Evolutionary conservation across 1,140 invertebrate species (phyloP), one percentile per base, ranked within the genome.

Genomic region (Drosophila leontia): DNA sequence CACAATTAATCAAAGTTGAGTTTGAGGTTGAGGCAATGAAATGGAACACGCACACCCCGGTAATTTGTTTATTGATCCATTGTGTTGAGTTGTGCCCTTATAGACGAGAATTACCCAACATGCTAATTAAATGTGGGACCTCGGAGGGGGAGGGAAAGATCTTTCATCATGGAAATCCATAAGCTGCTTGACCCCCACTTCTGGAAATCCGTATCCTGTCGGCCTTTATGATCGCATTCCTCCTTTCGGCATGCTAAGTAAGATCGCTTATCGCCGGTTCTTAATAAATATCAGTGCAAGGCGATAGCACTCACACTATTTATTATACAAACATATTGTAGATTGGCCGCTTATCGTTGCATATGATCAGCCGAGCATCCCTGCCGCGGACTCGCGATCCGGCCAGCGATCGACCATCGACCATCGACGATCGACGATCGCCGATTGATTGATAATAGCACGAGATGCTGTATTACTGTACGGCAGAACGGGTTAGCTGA

Each of bases 401-500:
- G 29, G 34, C 34, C 79, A 74, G 59, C 80, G 75, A 75, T 76
- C 80, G 65, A 65, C 56, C 58, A 68, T 68, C 64, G 63, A 15
- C 75, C 62, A 76, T 63, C 61, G 70, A 55, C 78, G 78, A 83
- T 80, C 81, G 75, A 32, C 82, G 78, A 85, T 86, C 82, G 75
- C 48, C 81, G 85, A 90, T 91, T 91, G 86, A 90, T 90, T 85
- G 86, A 90, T 90, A 91, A 91, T 91, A 87, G 86, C 87, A 90
- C 78, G 87, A 88, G 78, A 90, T 82, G 86, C 77, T 78, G 84
- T 74, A 75, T 76, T 59, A 42, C 53, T 71, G 67, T 39, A 47
- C n/a, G 69, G 15, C 67, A 77, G 83, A 90, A 80, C 81, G 85
- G 78, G 85, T 90, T 90, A 50, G 74, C 58, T 67, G 51, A 42